phyloP scores from a whole-genome alignment of 1,140 invertebrate species.

The Zaprionus inermis region DNA sequence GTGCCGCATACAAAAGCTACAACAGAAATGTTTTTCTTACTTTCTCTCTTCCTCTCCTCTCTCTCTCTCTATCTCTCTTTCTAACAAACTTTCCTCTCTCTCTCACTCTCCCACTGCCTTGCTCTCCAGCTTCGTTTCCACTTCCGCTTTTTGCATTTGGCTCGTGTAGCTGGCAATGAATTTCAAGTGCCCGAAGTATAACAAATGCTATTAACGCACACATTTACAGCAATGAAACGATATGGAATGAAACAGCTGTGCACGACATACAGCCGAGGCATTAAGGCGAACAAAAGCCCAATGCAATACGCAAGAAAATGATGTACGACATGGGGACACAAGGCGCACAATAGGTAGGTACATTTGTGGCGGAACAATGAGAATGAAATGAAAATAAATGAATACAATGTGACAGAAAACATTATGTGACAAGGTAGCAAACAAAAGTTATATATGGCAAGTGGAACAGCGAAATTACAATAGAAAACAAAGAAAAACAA shows the following conservation, averaged over 20 bases:
- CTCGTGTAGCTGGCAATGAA: constrained; percentile 56
- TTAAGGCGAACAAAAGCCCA: neutral
- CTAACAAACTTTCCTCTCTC: too few relatives aligned
- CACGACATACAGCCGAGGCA: neutral
- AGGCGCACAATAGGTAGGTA: neutral
- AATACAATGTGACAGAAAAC: neutral
- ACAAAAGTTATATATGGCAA: neutral
- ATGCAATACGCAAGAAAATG: too few relatives aligned
- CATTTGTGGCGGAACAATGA: neutral
- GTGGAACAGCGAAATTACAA: too few relatives aligned
- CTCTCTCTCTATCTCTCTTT: neutral
- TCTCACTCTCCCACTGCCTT: neutral
- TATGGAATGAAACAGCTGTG: constrained; percentile 15
- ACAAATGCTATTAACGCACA: constrained; percentile 29
- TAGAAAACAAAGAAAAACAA: neutral
- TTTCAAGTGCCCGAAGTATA: constrained; percentile 57
- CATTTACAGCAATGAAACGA: neutral
- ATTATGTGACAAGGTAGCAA: neutral
- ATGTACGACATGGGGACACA: neutral
- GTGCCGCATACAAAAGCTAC: constrained; percentile 40
- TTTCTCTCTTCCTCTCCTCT: neutral
- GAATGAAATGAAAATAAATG: constrained; percentile 8
- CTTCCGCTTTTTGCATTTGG: constrained; percentile 7
- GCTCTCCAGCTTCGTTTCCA: constrained; percentile 3
- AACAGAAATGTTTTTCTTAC: constrained; percentile 2